Percentiles rank a stretch among this genome's conserved stretches.
Conservation (phyloP, 2,113 vertebrate genomes). For the Piaya cayana region DNA sequence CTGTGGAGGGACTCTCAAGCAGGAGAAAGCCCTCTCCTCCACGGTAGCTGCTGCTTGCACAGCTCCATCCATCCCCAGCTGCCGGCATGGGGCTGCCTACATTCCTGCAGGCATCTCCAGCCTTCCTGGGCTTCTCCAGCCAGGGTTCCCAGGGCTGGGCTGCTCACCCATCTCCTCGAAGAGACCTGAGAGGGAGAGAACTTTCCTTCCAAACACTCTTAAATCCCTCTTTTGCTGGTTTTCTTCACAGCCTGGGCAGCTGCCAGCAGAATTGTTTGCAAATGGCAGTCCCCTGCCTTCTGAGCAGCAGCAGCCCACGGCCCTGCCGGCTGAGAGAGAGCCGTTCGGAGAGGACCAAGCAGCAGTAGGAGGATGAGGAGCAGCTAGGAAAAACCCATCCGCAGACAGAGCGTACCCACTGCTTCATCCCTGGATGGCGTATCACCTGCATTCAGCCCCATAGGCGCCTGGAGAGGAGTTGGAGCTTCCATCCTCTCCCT, state of each 20-base stretch:
- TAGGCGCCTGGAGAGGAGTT: background rate
- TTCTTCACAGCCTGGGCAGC: background rate
- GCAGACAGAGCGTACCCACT: background rate
- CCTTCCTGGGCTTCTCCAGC: background rate
- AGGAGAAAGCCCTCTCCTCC: background rate
- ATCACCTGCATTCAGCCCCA: too few relatives aligned
- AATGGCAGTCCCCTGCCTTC: slow-evolving; percentile 47
- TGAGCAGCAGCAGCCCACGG: slow-evolving; percentile 20
- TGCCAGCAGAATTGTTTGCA: slow-evolving; percentile 43
- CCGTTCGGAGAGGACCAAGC: background rate
- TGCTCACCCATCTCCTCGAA: background rate
- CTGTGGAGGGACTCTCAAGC: rapidly evolving
- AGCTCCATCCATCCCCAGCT: background rate
- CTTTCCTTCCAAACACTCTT: background rate
- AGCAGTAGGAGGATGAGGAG: background rate
- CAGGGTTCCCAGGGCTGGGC: background rate
- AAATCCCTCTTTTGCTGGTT: slow-evolving; percentile 6
- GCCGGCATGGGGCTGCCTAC: background rate
- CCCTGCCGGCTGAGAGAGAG: background rate
- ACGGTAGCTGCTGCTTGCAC: background rate
- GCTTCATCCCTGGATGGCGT: background rate
- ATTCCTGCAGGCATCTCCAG: background rate
- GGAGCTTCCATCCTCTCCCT: background rate
- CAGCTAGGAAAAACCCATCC: background rate
- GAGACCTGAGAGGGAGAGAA: background rate